Evolutionary conservation across 2,113 vertebrate species (phyloP).

Genomic region (Corythornis cristatus): DNA sequence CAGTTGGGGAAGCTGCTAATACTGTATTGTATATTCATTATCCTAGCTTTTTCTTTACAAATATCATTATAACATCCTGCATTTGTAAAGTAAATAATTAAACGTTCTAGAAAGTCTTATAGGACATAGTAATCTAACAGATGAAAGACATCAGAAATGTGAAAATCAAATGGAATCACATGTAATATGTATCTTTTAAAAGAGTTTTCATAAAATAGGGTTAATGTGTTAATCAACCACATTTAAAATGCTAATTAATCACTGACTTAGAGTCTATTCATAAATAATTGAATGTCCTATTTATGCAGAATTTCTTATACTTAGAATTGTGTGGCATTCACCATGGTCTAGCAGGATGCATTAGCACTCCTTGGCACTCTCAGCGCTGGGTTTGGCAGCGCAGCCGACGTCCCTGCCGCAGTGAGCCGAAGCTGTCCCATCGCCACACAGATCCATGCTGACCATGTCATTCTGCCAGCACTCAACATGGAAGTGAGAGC

Average conservation of each 20-base stretch:
- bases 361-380: not conserved
- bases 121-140: slow-evolving; percentile 64
- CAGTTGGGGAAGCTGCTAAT: slow-evolving; percentile 58
- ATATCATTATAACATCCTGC: slow-evolving; percentile 72
- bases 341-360: slow-evolving; percentile 14
- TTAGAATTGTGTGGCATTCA: slow-evolving; percentile 23
- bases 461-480: not conserved
- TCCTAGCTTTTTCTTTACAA: slow-evolving; percentile 71
- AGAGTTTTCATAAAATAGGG: slow-evolving; percentile 69
- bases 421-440: not conserved
- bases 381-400: not conserved
- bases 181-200: slow-evolving; percentile 72
- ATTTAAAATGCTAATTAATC: slow-evolving; percentile 76
- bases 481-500: not conserved
- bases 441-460: not conserved
- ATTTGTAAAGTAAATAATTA: slow-evolving; percentile 78
- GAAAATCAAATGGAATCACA: slow-evolving; percentile 58
- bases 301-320: slow-evolving; percentile 63
- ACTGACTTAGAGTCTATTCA: slow-evolving; percentile 57
- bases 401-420: not conserved
- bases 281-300: slow-evolving; percentile 72
- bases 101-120: slow-evolving; percentile 70
- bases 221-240: slow-evolving; percentile 70
- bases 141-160: slow-evolving; percentile 66
- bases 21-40: slow-evolving; percentile 65